Percentiles rank a stretch among this genome's conserved stretches.
Evolutionary conservation across 2,888 invertebrate genomes (phyloP).

Genomic region (Aphidoletes aphidimyza): DNA sequence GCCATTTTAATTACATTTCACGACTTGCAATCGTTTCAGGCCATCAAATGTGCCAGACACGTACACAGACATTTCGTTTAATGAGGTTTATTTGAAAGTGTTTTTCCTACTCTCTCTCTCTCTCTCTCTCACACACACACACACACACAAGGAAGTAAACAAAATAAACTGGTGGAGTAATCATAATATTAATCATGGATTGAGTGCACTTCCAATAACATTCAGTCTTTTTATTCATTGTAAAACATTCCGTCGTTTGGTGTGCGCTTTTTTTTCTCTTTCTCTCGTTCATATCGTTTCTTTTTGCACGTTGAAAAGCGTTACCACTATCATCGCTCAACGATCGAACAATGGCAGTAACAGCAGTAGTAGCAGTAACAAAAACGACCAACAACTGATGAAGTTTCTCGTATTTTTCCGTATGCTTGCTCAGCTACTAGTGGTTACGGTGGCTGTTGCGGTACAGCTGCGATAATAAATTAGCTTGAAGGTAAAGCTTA

Average conservation of each 20-base stretch:
- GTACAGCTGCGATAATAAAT: background rate
- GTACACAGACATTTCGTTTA: background rate
- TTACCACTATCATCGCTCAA: no score
- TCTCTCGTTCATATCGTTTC: no score
- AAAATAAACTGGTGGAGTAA: background rate
- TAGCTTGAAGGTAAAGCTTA: background rate
- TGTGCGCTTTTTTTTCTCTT: background rate
- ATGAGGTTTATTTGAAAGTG: background rate
- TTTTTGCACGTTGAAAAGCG: no score
- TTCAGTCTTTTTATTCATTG: no score
- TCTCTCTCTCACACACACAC: no score
- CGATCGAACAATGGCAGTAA: no score
- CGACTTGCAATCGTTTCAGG: background rate
- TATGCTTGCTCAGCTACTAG: background rate
- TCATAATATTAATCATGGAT: background rate
- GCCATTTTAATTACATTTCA: background rate
- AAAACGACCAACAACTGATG: background rate
- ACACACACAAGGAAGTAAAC: no score
- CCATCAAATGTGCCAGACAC: background rate
- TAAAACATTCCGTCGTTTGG: background rate
- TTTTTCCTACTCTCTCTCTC: no score
- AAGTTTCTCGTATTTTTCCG: constrained; percentile 23
- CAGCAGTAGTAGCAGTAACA: background rate
- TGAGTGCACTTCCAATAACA: no score
- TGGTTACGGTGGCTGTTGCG: background rate